Evolutionary conservation across 2,888 invertebrate genomes (phyloP).

Genomic region (Plagodis dolabraria): DNA sequence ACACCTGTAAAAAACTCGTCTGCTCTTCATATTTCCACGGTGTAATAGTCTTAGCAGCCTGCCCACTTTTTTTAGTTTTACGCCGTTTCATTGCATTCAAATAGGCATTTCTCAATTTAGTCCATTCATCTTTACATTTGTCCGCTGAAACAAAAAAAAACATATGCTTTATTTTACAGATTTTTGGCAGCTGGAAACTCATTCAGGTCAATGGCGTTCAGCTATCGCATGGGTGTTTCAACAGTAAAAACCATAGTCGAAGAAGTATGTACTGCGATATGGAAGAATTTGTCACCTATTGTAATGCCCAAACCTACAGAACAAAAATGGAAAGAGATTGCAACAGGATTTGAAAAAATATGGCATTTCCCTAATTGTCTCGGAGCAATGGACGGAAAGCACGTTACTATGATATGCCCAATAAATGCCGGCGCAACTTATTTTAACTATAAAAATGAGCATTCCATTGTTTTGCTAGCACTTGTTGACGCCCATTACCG

Average conservation of each 20-base stretch:
- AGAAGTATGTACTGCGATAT: constrained; percentile 46
- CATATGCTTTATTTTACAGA: constrained; percentile 31
- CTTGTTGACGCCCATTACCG: constrained; percentile 38
- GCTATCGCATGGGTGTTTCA: constrained; percentile 41
- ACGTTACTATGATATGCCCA: constrained; percentile 23
- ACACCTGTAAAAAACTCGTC: constrained; percentile 37
- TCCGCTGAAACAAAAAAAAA: constrained; percentile 34
- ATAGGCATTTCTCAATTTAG: constrained; percentile 36
- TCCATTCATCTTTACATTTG: constrained; percentile 35
- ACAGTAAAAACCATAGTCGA: constrained; percentile 42
- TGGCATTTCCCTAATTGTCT: constrained; percentile 23
- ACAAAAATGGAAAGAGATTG: constrained; percentile 19
- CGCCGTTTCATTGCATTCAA: constrained; percentile 32
- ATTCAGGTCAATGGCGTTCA: constrained; percentile 42
- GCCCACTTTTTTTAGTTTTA: constrained; percentile 26
- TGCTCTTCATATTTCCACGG: constrained; percentile 42
- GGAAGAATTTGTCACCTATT: constrained; percentile 34
- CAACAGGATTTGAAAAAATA: constrained; percentile 17
- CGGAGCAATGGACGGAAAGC: constrained; percentile 15
- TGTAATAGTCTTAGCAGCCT: constrained; percentile 24
- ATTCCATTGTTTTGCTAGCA: constrained; percentile 37
- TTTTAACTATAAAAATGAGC: constrained; percentile 38
- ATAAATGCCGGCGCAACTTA: constrained; percentile 35
- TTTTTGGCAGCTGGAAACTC: constrained; percentile 42
- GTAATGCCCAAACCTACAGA: constrained; percentile 20